Evolutionary conservation across 2,888 invertebrate species (phyloP).

Genomic region (Drosophila mimica): DNA sequence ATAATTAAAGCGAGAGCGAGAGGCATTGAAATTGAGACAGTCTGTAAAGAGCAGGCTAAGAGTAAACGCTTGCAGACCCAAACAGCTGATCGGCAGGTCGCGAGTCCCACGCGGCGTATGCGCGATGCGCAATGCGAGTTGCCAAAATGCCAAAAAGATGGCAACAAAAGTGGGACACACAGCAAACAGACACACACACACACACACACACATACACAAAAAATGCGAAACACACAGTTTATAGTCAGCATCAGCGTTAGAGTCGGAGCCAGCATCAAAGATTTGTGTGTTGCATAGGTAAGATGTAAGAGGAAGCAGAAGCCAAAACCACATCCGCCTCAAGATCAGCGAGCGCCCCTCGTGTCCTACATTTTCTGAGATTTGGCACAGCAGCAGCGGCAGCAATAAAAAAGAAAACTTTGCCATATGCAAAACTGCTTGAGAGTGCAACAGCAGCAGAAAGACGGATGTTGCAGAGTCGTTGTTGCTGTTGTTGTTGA

Average conservation of each 20-base stretch:
- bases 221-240: constrained; percentile 7
- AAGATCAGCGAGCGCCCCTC: constrained; percentile 49
- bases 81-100: constrained; percentile 53
- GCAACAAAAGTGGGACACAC: constrained; percentile 41
- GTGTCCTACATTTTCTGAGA: constrained; percentile 49
- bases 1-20: not conserved
- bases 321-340: constrained; percentile 51
- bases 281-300: constrained; percentile 40
- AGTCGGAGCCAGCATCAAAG: not conserved
- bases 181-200: constrained; percentile 17
- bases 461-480: too few species aligned
- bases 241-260: not conserved
- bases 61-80: constrained; percentile 5
- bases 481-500: constrained; percentile 35
- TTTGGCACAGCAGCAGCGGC: constrained; percentile 46
- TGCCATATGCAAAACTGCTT: constrained; percentile 56
- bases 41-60: constrained; percentile 32
- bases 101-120: constrained; percentile 53
- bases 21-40: constrained; percentile 1
- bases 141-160: constrained; percentile 32
- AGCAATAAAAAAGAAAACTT: constrained; percentile 47
- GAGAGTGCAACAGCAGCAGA: constrained; percentile 46
- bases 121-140: constrained; percentile 48
- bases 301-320: constrained; percentile 50
- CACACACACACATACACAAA: constrained; percentile 9